Conservation (phyloP, 2,888 invertebrate species). For the Thecophora atra region DNA sequence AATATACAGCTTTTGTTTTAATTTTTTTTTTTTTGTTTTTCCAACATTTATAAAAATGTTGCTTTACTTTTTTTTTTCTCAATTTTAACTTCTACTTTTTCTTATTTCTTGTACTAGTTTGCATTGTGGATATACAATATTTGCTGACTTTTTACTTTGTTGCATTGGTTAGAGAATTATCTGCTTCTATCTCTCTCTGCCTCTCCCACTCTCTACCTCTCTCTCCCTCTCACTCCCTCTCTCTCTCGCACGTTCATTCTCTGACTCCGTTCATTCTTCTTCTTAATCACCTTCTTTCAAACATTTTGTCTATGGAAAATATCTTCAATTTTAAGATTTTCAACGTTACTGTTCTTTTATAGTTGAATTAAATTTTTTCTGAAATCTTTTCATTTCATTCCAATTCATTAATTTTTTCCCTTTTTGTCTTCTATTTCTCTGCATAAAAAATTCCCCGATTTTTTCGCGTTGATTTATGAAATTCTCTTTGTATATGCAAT, state of each 20-base stretch:
- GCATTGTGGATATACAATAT: too few relatives aligned
- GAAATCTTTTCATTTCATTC: conserved; percentile 23
- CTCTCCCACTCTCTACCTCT: too few relatives aligned
- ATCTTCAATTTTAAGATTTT: conserved; percentile 19
- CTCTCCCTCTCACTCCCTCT: too few relatives aligned
- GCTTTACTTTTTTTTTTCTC: not conserved
- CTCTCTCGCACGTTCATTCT: not conserved
- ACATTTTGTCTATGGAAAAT: conserved; percentile 16
- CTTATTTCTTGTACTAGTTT: not conserved
- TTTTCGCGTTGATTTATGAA: conserved; percentile 23
- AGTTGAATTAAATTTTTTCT: conserved; percentile 27
- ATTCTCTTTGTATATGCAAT: conserved; percentile 21
- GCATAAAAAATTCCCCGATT: conserved; percentile 12
- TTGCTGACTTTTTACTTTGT: not conserved
- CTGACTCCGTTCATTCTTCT: not conserved
- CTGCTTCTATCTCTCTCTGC: too few relatives aligned
- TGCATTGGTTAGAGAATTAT: too few relatives aligned
- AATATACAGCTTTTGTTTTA: too few relatives aligned
- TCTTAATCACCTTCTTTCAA: not conserved
- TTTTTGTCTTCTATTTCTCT: not conserved
- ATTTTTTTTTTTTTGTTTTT: not conserved
- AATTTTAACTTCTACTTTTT: not conserved
- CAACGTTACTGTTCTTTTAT: conserved; percentile 32
- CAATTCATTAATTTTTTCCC: not conserved
- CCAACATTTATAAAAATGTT: not conserved